These are phyloP conservation scores for Spondyliosoma cantharus DNA, from an alignment of 2,797 vertebrate species.

Conservation along the genomic window DNA sequence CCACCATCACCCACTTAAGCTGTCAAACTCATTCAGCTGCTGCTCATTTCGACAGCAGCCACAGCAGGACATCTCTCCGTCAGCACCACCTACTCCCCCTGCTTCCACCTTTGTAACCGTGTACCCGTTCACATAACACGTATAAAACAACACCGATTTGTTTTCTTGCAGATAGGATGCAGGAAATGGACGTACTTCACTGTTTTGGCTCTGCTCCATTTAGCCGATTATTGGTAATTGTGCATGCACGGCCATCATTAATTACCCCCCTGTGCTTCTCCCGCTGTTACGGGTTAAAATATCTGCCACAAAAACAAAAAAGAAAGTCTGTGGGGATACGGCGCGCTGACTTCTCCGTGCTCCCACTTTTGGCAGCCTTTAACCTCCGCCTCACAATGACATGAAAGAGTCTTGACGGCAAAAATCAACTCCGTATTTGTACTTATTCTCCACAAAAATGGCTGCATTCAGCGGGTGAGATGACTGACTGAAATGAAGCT, in stretches of 20 bases:
- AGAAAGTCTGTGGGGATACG: slow-evolving; percentile 18
- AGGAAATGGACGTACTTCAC: not conserved
- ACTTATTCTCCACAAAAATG: slow-evolving; percentile 46
- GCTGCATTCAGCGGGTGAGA: slow-evolving; percentile 56
- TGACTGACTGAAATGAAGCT: slow-evolving; percentile 71
- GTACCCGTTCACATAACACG: not conserved
- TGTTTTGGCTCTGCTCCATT: not conserved
- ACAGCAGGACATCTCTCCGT: slow-evolving; percentile 6
- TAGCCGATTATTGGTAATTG: not conserved
- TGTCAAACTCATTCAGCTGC: slow-evolving; percentile 61
- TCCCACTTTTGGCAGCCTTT: slow-evolving; percentile 31
- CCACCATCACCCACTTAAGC: slow-evolving; percentile 52
- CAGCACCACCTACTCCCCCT: not conserved
- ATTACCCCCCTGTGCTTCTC: slow-evolving; percentile 17
- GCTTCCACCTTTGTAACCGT: slow-evolving; percentile 24
- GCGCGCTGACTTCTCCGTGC: slow-evolving; percentile 3
- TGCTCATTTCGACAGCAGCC: slow-evolving; percentile 40
- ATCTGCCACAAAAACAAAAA: slow-evolving; percentile 23
- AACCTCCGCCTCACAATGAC: slow-evolving; percentile 34
- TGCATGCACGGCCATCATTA: slow-evolving; percentile 1
- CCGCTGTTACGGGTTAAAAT: slow-evolving; percentile 13
- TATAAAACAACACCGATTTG: no score
- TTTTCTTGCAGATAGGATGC: not conserved
- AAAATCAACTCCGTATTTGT: slow-evolving; percentile 48
- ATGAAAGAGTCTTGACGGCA: slow-evolving; percentile 48